phyloP scores from a whole-genome alignment of 2,888 invertebrate genomes.

The Schizotus pectinicornis region DNA sequence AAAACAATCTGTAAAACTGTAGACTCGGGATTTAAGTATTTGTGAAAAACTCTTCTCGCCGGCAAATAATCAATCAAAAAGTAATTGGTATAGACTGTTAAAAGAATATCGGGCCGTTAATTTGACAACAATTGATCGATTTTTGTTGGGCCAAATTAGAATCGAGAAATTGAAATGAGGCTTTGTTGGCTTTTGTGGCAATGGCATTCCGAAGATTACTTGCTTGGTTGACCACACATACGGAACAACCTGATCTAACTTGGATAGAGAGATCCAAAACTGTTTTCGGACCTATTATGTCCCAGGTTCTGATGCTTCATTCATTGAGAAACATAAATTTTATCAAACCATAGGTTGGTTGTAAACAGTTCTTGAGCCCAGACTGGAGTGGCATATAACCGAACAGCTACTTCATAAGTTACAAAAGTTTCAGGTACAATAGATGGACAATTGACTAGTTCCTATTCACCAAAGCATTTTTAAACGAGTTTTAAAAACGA shows the following conservation, averaged over 20 bases:
- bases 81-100: neutral
- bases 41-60: no score
- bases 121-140: no score
- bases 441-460: slow-evolving; percentile 34
- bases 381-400: slow-evolving; percentile 10
- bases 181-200: slow-evolving; percentile 2
- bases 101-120: slow-evolving; percentile 3
- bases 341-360: slow-evolving; percentile 9
- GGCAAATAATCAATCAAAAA: no score
- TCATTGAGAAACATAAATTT: slow-evolving; percentile 28
- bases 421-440: slow-evolving; percentile 34
- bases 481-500: slow-evolving; percentile 37
- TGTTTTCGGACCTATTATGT: slow-evolving; percentile 14
- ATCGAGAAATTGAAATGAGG: no score
- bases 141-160: no score
- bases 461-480: slow-evolving; percentile 29
- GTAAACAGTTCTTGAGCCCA: slow-evolving; percentile 21
- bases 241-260: neutral
- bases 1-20: no score
- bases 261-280: slow-evolving; percentile 21
- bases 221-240: slow-evolving; percentile 21
- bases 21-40: no score
- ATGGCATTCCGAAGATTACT: slow-evolving; percentile 20
- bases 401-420: slow-evolving; percentile 29
- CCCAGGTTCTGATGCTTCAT: slow-evolving; percentile 9